Percentiles rank a stretch among this genome's conserved stretches.
Evolutionary conservation across 2,888 invertebrate species (phyloP).

Genomic region (Entomobrya multifasciata): DNA sequence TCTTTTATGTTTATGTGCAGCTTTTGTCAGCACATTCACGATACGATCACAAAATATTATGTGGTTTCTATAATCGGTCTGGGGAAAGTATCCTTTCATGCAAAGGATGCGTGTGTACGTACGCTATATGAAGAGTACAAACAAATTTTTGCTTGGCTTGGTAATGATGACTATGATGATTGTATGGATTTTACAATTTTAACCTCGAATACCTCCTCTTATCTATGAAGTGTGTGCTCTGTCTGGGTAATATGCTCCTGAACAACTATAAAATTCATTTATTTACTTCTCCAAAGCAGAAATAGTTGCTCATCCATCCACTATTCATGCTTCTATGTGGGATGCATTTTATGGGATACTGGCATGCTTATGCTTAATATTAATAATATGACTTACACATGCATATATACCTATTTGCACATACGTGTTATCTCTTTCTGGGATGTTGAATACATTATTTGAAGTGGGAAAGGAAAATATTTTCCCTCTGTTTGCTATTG

Average conservation of each 20-base stretch:
- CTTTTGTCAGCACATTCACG: too few species aligned
- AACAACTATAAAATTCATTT: conserved; percentile 27
- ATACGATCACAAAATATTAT: too few species aligned
- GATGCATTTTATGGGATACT: conserved; percentile 6
- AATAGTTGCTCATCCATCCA: not conserved
- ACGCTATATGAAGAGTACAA: not conserved
- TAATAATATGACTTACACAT: not conserved
- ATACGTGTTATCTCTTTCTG: not conserved
- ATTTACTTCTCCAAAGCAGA: not conserved
- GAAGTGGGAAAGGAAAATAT: conserved; percentile 43
- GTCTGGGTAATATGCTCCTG: not conserved
- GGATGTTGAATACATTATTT: conserved; percentile 6
- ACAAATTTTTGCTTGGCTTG: not conserved
- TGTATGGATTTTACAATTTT: conserved; percentile 22
- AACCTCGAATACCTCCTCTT: conserved; percentile 19
- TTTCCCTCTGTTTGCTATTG: conserved; percentile 16
- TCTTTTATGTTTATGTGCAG: too few species aligned
- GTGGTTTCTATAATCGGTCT: too few species aligned
- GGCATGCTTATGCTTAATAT: not conserved
- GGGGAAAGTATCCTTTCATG: too few species aligned
- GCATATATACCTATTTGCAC: not conserved
- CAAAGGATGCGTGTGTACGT: too few species aligned
- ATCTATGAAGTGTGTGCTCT: too few species aligned
- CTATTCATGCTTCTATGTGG: not conserved
- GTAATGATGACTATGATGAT: not conserved